phyloP scores from a whole-genome alignment of 2,113 vertebrate species.

The Phrynosoma blainvillii region DNA sequence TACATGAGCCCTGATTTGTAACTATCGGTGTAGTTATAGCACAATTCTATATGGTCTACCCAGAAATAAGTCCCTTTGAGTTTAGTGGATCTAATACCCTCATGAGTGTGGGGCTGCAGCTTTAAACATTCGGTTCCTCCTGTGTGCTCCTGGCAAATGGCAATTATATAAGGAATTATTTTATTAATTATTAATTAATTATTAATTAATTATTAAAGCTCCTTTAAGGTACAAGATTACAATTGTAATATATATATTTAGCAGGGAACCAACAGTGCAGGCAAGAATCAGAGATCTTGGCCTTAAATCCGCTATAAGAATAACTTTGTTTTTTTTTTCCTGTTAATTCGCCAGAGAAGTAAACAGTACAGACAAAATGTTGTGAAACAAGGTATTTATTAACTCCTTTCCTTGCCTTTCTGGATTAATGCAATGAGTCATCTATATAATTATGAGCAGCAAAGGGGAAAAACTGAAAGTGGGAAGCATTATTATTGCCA shows the following conservation, averaged over 20 bases:
- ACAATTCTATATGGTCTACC: background rate
- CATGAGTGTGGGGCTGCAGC: background rate
- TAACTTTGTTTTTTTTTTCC: conserved; percentile 34
- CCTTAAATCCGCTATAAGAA: background rate
- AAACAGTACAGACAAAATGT: conserved; percentile 57
- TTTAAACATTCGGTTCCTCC: background rate
- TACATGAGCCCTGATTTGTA: background rate
- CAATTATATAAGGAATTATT: background rate
- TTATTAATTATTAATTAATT: background rate
- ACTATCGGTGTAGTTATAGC: background rate
- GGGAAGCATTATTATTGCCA: conserved; percentile 46
- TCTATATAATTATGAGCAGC: conserved; percentile 34
- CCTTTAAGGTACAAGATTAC: background rate
- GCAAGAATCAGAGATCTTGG: background rate
- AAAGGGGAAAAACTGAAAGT: conserved; percentile 10
- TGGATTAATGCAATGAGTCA: conserved; percentile 64
- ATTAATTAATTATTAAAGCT: background rate
- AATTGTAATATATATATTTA: background rate
- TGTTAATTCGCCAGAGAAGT: conserved; percentile 64
- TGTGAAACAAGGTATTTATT: conserved; percentile 65
- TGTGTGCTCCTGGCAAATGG: background rate
- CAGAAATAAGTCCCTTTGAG: too few species aligned
- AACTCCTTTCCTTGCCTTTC: conserved; percentile 62
- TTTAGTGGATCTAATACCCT: background rate
- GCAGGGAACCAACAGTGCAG: background rate